Evolutionary conservation across 2,888 invertebrate genomes (phyloP).

Genomic region (Rambutsinella grinnellia): DNA sequence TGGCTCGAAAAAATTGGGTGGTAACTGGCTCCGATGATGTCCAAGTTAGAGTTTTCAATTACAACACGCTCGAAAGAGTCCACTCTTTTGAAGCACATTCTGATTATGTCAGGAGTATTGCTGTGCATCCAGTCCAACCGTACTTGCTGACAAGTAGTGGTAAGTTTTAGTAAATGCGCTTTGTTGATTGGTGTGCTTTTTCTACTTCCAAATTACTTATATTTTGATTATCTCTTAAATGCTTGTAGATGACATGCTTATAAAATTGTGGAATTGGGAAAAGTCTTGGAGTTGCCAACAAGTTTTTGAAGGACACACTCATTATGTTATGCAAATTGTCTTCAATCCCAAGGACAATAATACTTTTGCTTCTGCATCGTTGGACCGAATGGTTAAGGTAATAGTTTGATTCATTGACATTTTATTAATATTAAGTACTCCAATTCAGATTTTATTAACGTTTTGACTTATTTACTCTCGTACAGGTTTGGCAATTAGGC

Average conservation of each 20-base stretch:
- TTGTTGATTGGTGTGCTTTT: background rate
- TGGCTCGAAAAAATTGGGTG: conserved; percentile 98
- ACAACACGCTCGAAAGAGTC: conserved; percentile 96
- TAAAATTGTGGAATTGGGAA: conserved; percentile 99
- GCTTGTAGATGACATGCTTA: conserved; percentile 93
- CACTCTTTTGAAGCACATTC: conserved; percentile 98
- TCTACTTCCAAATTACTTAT: background rate
- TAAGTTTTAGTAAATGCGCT: conserved; percentile 71
- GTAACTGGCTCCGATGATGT: conserved; percentile 97
- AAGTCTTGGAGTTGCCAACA: conserved; percentile 98
- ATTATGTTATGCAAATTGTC: conserved; percentile 99
- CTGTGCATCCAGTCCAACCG: conserved; percentile 97
- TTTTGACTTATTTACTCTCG: background rate
- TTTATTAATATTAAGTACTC: background rate
- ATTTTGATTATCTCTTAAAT: too few species aligned
- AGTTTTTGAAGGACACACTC: conserved; percentile 98
- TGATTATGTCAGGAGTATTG: conserved; percentile 96
- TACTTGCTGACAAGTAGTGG: conserved; percentile 96
- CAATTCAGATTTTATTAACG: background rate
- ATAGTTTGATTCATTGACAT: conserved; percentile 12
- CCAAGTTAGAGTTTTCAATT: conserved; percentile 97
- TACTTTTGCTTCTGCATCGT: conserved; percentile 98
- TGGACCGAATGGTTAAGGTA: conserved; percentile 96
- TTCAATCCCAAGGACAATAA: conserved; percentile 99
- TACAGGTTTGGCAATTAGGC: conserved; percentile 95